Base-by-base conservation (phyloP, 2,797 vertebrate genomes). In the Artibeus lituratus region DNA sequence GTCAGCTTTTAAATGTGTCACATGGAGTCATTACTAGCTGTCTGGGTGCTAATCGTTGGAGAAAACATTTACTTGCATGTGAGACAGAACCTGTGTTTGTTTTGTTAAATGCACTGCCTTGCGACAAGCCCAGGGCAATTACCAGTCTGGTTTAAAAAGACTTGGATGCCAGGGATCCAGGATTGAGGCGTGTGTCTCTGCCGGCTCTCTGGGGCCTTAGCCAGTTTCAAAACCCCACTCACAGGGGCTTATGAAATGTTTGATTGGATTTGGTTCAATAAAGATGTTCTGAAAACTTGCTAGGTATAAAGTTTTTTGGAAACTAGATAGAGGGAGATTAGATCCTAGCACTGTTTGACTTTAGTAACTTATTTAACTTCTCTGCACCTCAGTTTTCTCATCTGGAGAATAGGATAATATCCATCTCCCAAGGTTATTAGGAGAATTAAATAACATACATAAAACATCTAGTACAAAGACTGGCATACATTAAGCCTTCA, bases 1-100 rank as follows among this genome's bases (percentile, higher is more conserved):
- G 98, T 96, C 97, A 98, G 97, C 97, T 98, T 98, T 98, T 95
- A 89, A 95, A 94, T 95, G 93, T 95, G 80, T 97, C 91, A 97
- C 49, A 44, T 88, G 73, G 87, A 70, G 67, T 96, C 97, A 97
- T 98, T 97, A 97, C 97, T 98, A 97, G 87, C 95, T 97, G 62
- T 90, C 91, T 94, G 97, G 77, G 87, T 96, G 78, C 65, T 97
- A 88, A 96, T 95, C 21, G 1, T 97, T 93, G 86, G 87, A 94
- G 78, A 92, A 96, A 98, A 97, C 95, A 92, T 77, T 98, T 97
- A 93, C 90, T 96, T 84, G 74, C 57, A 7, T 95, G 47, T 84
- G 94, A 96, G 96, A 94, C 0, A 6, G 69, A 97, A 97, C 94
- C 70, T 74, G 29, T 83, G 42, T 49, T 83, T 97, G 51, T 98